Percentiles rank a stretch among this genome's conserved stretches.
These are phyloP conservation scores for Trididemnum nubilum DNA, from an alignment of 23 tunicate genomes.

Conservation along the genomic window DNA sequence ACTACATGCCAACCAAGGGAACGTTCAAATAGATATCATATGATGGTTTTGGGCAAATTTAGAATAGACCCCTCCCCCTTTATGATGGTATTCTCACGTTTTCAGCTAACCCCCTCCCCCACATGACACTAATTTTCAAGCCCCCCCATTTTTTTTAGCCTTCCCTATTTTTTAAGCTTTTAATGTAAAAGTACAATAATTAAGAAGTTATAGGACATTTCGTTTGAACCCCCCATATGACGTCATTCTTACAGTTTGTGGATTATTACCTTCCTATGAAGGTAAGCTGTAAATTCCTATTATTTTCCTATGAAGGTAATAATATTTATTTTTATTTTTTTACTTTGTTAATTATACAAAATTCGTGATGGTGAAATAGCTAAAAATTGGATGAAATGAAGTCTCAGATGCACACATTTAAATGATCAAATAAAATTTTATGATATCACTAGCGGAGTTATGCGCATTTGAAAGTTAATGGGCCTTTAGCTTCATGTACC, in stretches of 20 bases:
- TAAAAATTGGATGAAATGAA: too few species aligned
- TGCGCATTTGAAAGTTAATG: too few species aligned
- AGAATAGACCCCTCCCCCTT: slow-evolving; percentile 3
- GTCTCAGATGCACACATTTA: too few species aligned
- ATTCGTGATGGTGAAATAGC: too few species aligned
- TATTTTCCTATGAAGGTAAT: too few species aligned
- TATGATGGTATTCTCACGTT: neutral
- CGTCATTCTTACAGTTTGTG: neutral
- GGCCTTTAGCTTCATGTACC: too few species aligned
- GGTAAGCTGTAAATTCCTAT: neutral
- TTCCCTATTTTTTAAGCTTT: neutral
- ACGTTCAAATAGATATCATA: neutral
- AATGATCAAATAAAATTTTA: too few species aligned
- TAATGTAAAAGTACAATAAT: neutral
- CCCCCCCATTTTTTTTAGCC: neutral
- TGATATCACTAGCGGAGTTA: too few species aligned
- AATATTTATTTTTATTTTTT: too few species aligned
- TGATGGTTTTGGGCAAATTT: neutral
- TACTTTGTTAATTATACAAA: too few species aligned
- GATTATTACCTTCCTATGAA: too few species aligned
- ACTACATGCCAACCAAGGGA: neutral
- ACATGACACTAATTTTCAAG: neutral
- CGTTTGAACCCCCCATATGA: slow-evolving; percentile 2
- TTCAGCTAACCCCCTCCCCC: slow-evolving; percentile 1
- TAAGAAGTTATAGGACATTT: neutral